phyloP scores from a whole-genome alignment of 2,888 invertebrate species.

The Cataglyphis rosenhaueri region DNA sequence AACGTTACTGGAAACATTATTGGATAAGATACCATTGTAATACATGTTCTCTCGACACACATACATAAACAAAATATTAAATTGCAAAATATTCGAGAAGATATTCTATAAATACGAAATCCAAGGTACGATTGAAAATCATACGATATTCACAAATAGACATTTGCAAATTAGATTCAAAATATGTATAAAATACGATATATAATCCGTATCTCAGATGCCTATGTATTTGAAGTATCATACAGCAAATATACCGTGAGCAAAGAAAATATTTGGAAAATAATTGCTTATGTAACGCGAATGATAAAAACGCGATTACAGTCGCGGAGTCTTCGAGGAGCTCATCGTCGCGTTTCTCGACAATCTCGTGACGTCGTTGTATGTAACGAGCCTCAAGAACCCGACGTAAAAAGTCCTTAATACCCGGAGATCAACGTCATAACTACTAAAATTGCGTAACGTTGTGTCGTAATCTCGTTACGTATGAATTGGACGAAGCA shows the following conservation, averaged over 20 bases:
- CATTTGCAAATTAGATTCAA: neutral
- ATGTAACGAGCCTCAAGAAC: neutral
- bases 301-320: neutral
- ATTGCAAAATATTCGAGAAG: neutral
- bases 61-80: neutral
- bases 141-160: neutral
- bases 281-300: constrained; percentile 7
- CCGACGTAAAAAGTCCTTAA: neutral
- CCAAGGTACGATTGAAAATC: neutral
- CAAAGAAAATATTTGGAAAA: neutral
- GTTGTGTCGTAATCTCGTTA: constrained; percentile 39
- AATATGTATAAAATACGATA: neutral
- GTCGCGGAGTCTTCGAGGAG: neutral
- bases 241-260: neutral
- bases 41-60: neutral
- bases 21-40: neutral
- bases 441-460: constrained; percentile 42
- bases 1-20: neutral
- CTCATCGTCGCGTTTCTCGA: neutral
- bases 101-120: neutral
- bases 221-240: neutral
- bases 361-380: neutral
- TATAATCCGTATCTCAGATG: neutral
- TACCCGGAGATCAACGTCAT: neutral
- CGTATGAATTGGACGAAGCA: constrained; percentile 40